Evolutionary conservation across 2,797 vertebrate species (phyloP).

Genomic region (Acrossocheilus wenchowensis): DNA sequence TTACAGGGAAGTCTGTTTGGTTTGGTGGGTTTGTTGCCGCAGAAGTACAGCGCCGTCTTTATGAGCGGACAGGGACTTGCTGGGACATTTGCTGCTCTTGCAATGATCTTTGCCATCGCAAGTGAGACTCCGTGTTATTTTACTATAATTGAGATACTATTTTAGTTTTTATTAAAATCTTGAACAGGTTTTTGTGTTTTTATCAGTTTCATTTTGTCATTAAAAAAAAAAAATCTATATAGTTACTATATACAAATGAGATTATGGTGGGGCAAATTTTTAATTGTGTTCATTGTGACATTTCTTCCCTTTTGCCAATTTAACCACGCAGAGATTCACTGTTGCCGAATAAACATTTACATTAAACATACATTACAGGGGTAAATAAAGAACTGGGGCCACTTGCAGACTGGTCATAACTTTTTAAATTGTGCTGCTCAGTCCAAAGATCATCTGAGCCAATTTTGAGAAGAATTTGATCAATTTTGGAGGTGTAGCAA

Average conservation of each 20-base stretch:
- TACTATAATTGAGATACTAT: neutral
- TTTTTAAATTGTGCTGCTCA: too few species aligned
- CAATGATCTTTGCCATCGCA: constrained; percentile 85
- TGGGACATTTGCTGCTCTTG: constrained; percentile 87
- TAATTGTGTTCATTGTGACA: too few species aligned
- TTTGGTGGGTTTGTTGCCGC: constrained; percentile 85
- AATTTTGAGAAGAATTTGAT: too few species aligned
- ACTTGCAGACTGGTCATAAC: too few species aligned
- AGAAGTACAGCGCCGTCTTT: constrained; percentile 85
- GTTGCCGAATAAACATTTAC: neutral
- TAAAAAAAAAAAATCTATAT: neutral
- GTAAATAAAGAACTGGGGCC: too few species aligned
- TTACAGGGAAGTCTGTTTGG: constrained; percentile 90
- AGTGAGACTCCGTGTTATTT: constrained; percentile 66
- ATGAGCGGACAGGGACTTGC: constrained; percentile 92
- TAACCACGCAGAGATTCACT: constrained; percentile 6
- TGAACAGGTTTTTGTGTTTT: too few species aligned
- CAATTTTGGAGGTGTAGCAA: too few species aligned
- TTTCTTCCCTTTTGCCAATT: neutral
- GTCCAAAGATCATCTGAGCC: too few species aligned
- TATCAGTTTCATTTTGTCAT: neutral
- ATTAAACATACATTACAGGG: too few species aligned
- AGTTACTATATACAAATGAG: too few species aligned
- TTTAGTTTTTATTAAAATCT: neutral
- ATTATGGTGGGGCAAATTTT: too few species aligned